Evolutionary conservation across 2,797 vertebrate species (phyloP), one percentile per base, ranked within the genome.

Genomic region (Alosa sapidissima): DNA sequence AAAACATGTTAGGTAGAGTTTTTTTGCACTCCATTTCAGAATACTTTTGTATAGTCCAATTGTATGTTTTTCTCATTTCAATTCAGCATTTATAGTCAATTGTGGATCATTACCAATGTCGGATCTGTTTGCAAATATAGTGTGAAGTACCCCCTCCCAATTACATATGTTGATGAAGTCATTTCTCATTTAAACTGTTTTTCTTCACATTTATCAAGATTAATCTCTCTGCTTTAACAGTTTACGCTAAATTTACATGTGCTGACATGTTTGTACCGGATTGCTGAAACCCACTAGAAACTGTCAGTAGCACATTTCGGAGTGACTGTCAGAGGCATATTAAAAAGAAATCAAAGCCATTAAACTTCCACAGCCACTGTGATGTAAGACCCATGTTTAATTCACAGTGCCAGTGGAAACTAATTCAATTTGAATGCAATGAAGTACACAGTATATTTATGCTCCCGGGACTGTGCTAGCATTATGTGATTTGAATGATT

Each of bases 231-330:
- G 5, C 68, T 75, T 16, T 75, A 75, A 75, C 68, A 90, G 91
- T 92, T 94, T 90, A 90, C 87, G 83, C 83, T 49, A 9, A 85
- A 89, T 89, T 84, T 87, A 87, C 83, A 85, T 86, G 88, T 87
- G 90, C 83, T 93, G 91, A 90, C 90, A 93, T 91, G 87, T 90
- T 92, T 87, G 88, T 78, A 85, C 87, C 49, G 82, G 85, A 89
- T 84, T 86, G 72, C 58, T 52, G 65, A 88, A 82, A 83, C 82
- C 81, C 82, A 41, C 83, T 88, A 84, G 78, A 88, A 75, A 84
- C 87, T 78, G 65, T 21, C 72, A 89, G 81, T 89, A 85, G 88
- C 84, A 58, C 82, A 33, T 92, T 89, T 89, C 81, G 19, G 62
- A 83, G 65, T 84, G 52, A 28, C 82, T 85, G 81, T 81, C 86